Conservation (phyloP, 1,140 invertebrate genomes). For the silkworm (Bombyx mori) region ASM3026992v2 NC_085117.1:9016501-9017000, state of each 20-base stretch:
- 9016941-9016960: conserved; percentile 67
- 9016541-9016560: conserved; percentile 31
- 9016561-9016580: conserved; percentile 48
- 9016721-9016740: no score
- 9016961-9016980: conserved; percentile 66
- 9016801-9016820: no score
- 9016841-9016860: no score
- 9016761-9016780: no score
- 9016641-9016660: conserved; percentile 1
- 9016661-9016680: no score
- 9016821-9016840: no score
- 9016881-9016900: not conserved
- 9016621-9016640: conserved; percentile 57
- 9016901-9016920: conserved; percentile 56
- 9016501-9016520: conserved; percentile 67
- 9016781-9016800: no score
- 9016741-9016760: no score
- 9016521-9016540: conserved; percentile 55
- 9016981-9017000: conserved; percentile 62
- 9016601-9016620: conserved; percentile 59
- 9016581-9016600: conserved; percentile 58
- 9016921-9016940: conserved; percentile 56
- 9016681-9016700: no score
- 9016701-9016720: no score
- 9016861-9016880: conserved; percentile 6